A percentile compares a stretch with the other conserved stretches of the same genome.
Evolutionary conservation across 2,113 vertebrate species (phyloP).

Genomic region (Apodemus sylvaticus): DNA sequence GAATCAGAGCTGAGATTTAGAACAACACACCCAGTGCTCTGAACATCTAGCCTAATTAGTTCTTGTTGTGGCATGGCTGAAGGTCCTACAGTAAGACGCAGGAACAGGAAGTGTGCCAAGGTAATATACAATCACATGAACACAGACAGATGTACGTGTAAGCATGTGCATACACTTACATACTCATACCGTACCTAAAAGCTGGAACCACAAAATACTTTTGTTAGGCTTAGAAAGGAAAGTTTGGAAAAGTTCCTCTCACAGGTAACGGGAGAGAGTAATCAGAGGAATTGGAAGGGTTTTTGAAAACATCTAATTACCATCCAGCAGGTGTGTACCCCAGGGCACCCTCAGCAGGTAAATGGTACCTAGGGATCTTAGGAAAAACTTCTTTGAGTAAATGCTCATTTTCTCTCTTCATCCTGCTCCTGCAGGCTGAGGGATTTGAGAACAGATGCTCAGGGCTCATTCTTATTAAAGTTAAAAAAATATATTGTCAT

Average conservation of each 20-base stretch:
- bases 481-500: neutral
- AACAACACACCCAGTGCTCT: neutral
- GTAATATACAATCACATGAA: neutral
- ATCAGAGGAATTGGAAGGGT: neutral
- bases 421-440: neutral
- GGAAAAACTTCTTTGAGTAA: neutral
- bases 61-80: neutral
- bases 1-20: slow-evolving; percentile 48
- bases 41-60: neutral
- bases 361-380: neutral
- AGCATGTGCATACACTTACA: neutral
- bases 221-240: neutral
- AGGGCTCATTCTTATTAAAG: slow-evolving; percentile 54
- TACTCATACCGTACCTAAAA: neutral
- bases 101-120: neutral
- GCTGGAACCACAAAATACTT: neutral
- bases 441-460: slow-evolving; percentile 35
- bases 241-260: neutral
- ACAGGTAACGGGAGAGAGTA: neutral
- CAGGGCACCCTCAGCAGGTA: slow-evolving; percentile 18
- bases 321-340: slow-evolving; percentile 52
- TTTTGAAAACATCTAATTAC: slow-evolving; percentile 59
- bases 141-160: neutral
- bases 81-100: neutral
- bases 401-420: slow-evolving; percentile 20